A percentile compares a stretch with the other conserved stretches of the same genome.
These are phyloP conservation scores for Rhyzopertha dominica DNA, from an alignment of 1,140 invertebrate species.

Conservation along the genomic window DNA sequence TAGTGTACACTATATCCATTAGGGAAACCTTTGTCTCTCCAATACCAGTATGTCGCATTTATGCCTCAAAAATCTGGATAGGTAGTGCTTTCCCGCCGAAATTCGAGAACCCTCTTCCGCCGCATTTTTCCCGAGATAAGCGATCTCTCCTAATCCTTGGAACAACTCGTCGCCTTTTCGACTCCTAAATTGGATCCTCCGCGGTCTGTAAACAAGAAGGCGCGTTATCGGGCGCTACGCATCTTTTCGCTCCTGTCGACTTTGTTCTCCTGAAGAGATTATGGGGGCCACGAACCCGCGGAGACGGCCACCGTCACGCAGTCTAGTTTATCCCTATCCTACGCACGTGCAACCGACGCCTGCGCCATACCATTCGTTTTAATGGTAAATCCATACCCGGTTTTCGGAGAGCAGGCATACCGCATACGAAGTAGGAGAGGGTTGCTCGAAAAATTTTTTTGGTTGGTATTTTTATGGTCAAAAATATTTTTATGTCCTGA, in stretches of 20 bases:
- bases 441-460: neutral
- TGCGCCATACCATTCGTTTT: slow-evolving; percentile 27
- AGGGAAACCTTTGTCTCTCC: too few species aligned
- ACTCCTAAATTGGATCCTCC: neutral
- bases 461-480: too few species aligned
- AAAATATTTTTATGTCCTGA: neutral
- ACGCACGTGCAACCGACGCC: slow-evolving; percentile 33
- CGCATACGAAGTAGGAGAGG: neutral
- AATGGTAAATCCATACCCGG: slow-evolving; percentile 41
- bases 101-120: too few species aligned
- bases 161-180: too few species aligned
- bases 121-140: too few species aligned
- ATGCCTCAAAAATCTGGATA: too few species aligned
- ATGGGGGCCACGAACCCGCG: slow-evolving; percentile 2
- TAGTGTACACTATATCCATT: too few species aligned
- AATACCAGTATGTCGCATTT: too few species aligned
- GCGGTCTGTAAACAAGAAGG: neutral
- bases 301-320: slow-evolving; percentile 16
- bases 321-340: slow-evolving; percentile 17
- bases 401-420: too few species aligned
- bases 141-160: too few species aligned
- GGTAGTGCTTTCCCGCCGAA: too few species aligned
- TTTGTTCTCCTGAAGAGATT: neutral
- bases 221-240: neutral
- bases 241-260: neutral